Evolutionary conservation across 2,888 invertebrate genomes (phyloP).

Genomic region (Agapostemon virescens): DNA sequence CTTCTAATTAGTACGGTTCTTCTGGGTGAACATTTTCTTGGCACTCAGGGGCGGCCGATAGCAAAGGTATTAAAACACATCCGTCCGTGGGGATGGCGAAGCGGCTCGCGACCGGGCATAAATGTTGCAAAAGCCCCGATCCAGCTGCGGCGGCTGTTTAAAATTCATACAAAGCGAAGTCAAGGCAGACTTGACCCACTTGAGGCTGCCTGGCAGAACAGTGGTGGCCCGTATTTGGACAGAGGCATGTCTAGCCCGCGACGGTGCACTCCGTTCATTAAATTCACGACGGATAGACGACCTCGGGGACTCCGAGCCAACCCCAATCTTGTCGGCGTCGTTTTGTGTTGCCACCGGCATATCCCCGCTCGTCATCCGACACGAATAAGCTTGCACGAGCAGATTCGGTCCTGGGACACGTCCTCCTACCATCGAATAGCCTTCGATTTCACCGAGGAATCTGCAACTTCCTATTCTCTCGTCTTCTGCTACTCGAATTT

Average conservation of each 20-base stretch:
- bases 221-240: conserved; percentile 46
- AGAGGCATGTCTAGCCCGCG: conserved; percentile 36
- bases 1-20: not conserved
- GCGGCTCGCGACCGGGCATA: not conserved
- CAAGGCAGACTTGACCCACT: conserved; percentile 50
- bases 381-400: conserved; percentile 29
- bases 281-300: conserved; percentile 40
- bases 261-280: conserved; percentile 42
- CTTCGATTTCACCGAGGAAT: not conserved
- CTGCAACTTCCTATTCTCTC: not conserved
- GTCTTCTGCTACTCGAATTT: not conserved
- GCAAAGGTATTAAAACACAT: not conserved
- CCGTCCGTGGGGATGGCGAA: conserved; percentile 5
- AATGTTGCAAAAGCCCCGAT: conserved; percentile 4
- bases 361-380: conserved; percentile 28
- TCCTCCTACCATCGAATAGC: conserved; percentile 3
- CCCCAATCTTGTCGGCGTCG: conserved; percentile 22
- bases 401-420: conserved; percentile 25
- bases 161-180: conserved; percentile 56
- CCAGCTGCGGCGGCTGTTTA: conserved; percentile 38
- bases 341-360: not conserved
- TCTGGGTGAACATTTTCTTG: conserved; percentile 1
- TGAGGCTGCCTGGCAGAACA: conserved; percentile 28
- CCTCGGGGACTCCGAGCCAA: conserved; percentile 42
- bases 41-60: not conserved